Conservation (phyloP, 2,797 vertebrate species). For the Holocentrus rufus region DNA sequence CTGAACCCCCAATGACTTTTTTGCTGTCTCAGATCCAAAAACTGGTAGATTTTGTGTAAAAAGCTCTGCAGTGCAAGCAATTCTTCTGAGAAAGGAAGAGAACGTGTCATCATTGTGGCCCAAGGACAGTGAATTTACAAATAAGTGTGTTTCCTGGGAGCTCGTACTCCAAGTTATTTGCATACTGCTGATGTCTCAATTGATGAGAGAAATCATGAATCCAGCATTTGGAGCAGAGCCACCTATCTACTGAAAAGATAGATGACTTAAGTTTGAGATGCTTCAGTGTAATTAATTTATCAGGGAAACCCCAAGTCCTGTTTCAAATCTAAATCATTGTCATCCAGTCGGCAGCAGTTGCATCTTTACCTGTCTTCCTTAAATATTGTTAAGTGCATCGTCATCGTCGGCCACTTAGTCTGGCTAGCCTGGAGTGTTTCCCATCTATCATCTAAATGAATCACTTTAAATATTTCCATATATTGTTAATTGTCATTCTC, state of each 20-base stretch:
- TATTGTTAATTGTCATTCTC: too few relatives aligned
- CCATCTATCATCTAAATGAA: too few relatives aligned
- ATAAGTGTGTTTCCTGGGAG: constrained; percentile 25
- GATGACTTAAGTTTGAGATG: background rate
- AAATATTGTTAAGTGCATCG: background rate
- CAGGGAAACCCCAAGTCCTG: background rate
- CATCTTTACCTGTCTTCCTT: background rate
- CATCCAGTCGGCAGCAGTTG: background rate
- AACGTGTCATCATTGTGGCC: constrained; percentile 17
- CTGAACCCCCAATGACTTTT: background rate
- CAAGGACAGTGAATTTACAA: constrained; percentile 24
- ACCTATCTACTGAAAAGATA: background rate
- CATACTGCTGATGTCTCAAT: constrained; percentile 53
- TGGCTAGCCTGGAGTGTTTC: too few relatives aligned
- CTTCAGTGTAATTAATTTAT: background rate
- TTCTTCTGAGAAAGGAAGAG: constrained; percentile 24
- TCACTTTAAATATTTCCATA: too few relatives aligned
- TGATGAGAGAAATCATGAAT: constrained; percentile 17
- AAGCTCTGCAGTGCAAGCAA: constrained; percentile 21
- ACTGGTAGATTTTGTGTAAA: constrained; percentile 8
- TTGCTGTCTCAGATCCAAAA: constrained; percentile 15
- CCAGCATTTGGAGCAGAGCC: constrained; percentile 22
- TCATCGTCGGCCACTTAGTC: background rate
- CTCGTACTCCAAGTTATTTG: constrained; percentile 33
- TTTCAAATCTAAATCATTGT: constrained; percentile 7